Conservation (phyloP, 2,797 vertebrate genomes). For the Gastrophryne carolinensis region DNA sequence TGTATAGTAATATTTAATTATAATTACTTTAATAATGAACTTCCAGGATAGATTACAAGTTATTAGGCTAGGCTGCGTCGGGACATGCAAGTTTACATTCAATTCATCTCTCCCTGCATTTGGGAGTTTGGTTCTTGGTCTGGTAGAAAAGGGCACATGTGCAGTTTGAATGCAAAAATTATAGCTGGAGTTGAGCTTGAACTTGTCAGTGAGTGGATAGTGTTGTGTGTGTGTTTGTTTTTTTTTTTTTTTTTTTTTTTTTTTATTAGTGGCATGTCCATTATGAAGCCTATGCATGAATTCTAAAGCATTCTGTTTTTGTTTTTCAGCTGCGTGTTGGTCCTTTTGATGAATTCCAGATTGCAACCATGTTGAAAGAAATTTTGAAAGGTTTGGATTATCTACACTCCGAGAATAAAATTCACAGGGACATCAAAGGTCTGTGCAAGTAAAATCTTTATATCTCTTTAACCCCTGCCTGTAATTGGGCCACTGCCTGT, state of each 20-base stretch:
- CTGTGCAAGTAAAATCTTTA: constrained; percentile 3
- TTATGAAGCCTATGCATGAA: background rate
- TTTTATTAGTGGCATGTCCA: background rate
- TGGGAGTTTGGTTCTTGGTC: too few species aligned
- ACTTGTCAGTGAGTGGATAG: too few species aligned
- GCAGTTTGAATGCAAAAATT: too few species aligned
- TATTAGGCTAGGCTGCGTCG: too few species aligned
- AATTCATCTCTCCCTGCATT: too few species aligned
- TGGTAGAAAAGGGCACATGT: too few species aligned
- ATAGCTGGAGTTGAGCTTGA: too few species aligned
- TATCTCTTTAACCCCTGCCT: constrained; percentile 1
- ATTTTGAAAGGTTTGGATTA: constrained; percentile 82
- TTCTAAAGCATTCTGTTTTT: constrained; percentile 8
- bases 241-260: background rate
- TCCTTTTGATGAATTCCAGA: constrained; percentile 80
- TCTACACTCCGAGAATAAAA: constrained; percentile 81
- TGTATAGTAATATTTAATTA: too few species aligned
- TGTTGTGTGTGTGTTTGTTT: too few species aligned
- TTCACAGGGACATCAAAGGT: constrained; percentile 84
- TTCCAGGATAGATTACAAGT: too few species aligned
- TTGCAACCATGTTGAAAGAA: constrained; percentile 80
- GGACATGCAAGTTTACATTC: too few species aligned
- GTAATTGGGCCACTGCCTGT: background rate
- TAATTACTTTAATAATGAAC: too few species aligned
- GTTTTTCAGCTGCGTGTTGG: constrained; percentile 71